Percentiles rank a stretch among this genome's conserved stretches.
phyloP scores from a whole-genome alignment of 2,888 invertebrate genomes.

The Cinara cedri region DNA sequence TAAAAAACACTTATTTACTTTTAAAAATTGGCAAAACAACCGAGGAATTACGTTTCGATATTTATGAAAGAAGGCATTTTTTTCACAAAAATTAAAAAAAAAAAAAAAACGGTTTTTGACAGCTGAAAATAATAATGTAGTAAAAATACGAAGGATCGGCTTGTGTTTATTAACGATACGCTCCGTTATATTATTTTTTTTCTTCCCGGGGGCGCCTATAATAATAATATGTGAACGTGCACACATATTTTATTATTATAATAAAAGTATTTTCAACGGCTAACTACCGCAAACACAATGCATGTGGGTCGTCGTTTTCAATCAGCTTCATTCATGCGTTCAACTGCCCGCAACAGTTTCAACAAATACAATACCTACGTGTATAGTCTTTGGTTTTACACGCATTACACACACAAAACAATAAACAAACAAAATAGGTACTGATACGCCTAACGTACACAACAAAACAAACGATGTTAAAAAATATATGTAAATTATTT shows the following conservation, averaged over 20 bases:
- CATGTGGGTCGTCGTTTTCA: constrained; percentile 54
- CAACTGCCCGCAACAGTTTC: constrained; percentile 25
- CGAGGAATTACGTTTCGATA: too few relatives aligned
- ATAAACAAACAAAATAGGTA: constrained; percentile 35
- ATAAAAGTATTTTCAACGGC: neutral
- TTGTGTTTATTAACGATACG: constrained; percentile 12
- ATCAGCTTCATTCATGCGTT: constrained; percentile 55
- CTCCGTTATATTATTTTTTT: constrained; percentile 36
- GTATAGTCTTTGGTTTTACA: constrained; percentile 7
- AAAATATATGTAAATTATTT: too few relatives aligned
- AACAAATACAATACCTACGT: constrained; percentile 16
- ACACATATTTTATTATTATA: neutral
- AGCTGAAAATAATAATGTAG: too few relatives aligned
- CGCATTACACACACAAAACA: neutral
- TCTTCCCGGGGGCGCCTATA: constrained; percentile 28
- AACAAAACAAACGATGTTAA: constrained; percentile 17
- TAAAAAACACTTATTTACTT: too few relatives aligned
- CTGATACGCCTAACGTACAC: too few relatives aligned
- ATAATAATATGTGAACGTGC: constrained; percentile 13
- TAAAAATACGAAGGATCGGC: constrained; percentile 12
- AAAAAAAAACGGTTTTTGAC: too few relatives aligned
- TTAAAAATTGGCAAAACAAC: too few relatives aligned
- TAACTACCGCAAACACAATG: constrained; percentile 47
- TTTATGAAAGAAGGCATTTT: too few relatives aligned
- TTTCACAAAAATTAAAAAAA: too few relatives aligned